phyloP scores from a whole-genome alignment of 1,140 invertebrate genomes.

The Lordiphosa clarofinis region DNA sequence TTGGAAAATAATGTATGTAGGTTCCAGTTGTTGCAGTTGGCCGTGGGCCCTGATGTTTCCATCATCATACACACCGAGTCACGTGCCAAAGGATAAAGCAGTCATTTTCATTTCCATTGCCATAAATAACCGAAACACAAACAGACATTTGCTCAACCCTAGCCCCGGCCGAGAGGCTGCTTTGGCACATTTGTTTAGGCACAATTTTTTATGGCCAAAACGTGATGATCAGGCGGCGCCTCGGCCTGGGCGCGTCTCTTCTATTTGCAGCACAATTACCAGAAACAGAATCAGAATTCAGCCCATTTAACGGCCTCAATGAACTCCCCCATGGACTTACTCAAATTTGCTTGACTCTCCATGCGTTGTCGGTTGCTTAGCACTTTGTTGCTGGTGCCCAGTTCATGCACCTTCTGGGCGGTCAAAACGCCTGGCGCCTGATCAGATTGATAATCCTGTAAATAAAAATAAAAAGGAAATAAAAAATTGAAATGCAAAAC shows the following conservation, averaged over 20 bases:
- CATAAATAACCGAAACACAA: constrained; percentile 46
- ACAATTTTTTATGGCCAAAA: constrained; percentile 67
- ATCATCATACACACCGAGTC: constrained; percentile 26
- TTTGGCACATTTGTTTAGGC: constrained; percentile 53
- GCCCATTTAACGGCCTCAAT: constrained; percentile 50
- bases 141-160: constrained; percentile 10
- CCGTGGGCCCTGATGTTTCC: constrained; percentile 3
- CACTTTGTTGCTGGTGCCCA: constrained; percentile 33
- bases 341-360: constrained; percentile 45
- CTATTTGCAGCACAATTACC: constrained; percentile 38
- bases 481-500: constrained; percentile 13
- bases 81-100: constrained; percentile 57
- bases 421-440: constrained; percentile 43
- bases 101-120: constrained; percentile 43
- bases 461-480: constrained; percentile 5
- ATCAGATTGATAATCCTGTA: constrained; percentile 51
- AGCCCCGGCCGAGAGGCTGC: constrained; percentile 14
- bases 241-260: constrained; percentile 26
- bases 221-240: constrained; percentile 62
- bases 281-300: constrained; percentile 4
- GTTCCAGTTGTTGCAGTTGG: neutral
- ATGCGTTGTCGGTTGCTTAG: constrained; percentile 11
- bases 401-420: constrained; percentile 37
- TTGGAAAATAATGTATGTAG: constrained; percentile 52
- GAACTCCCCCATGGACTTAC: constrained; percentile 10